phyloP scores from a whole-genome alignment of 1,140 invertebrate genomes.

The Pentalonia nigronervosa region DNA sequence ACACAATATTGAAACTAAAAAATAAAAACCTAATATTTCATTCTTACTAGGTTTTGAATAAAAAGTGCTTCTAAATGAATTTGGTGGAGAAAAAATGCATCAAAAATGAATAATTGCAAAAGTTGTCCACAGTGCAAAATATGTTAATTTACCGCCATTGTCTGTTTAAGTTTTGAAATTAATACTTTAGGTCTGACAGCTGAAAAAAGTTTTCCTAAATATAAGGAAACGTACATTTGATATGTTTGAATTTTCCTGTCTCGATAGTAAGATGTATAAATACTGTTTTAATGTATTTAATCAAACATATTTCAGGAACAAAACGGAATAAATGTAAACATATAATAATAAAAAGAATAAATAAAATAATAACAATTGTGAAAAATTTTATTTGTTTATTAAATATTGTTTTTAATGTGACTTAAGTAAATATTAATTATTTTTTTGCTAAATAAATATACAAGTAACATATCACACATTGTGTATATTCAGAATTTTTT shows the following conservation, averaged over 20 bases:
- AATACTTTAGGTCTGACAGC: conserved; percentile 30
- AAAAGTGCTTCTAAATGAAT: conserved; percentile 4
- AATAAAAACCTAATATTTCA: conserved; percentile 20
- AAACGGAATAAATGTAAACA: background rate
- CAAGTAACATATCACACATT: background rate
- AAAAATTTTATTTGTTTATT: background rate
- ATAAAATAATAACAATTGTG: background rate
- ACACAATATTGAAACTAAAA: conserved; percentile 32
- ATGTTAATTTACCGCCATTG: conserved; percentile 49
- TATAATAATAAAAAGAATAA: background rate
- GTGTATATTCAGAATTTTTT: no score
- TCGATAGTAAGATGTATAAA: background rate
- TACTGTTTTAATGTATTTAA: background rate
- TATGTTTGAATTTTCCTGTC: background rate
- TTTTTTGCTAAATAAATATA: background rate
- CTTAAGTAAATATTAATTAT: background rate
- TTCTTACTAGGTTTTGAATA: conserved; percentile 11
- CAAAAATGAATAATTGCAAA: conserved; percentile 47
- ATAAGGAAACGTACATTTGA: conserved; percentile 18
- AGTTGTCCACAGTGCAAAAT: conserved; percentile 33
- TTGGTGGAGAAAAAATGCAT: background rate
- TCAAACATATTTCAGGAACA: background rate
- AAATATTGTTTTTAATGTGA: background rate
- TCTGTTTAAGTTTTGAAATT: conserved; percentile 44
- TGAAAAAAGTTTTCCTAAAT: conserved; percentile 19